Evolutionary conservation across 1,140 invertebrate species (phyloP), one percentile per base, ranked within the genome.

Genomic region (Drosophila arawakana): DNA sequence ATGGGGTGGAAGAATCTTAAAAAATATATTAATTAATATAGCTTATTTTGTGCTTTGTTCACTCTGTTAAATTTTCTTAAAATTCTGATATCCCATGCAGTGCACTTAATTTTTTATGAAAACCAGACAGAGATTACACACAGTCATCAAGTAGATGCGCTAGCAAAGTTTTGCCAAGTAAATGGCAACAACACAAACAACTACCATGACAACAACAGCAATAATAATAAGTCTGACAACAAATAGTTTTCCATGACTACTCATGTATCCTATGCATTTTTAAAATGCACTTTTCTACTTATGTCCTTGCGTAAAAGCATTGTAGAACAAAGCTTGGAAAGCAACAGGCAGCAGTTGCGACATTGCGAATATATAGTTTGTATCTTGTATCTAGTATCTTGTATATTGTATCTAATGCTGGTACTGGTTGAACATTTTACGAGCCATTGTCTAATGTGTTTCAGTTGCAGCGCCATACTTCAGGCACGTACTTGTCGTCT

Each of bases 281-380:
- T 86, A 86, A 86, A 86, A 86, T 83, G 84, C 83, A 88, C 83
- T 88, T 79, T 85, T 71, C 79, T 72, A 43, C 79, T 77, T 77
- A 68, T 77, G 73, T 73, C 81, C 78, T 77, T 83, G 66, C 73
- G 76, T 80, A 79, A 88, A 82, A 79, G 79, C 83, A 79, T 79
- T 66, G 81, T 2, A 72, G 67, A 86, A 80, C 82, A 85, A 60
- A 37, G 50, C 30, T 37, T n/a, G 10, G 25, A 50, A 21, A 35
- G 39, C 43, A 44, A 59, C 46, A 66, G 34, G 41, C 50, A 13
- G 30, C 25, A 58, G 52, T 66, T 50, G 55, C 46, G 63, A 58
- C 76, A 80, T 70, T 65, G 68, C 70, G 71, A 71, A 81, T 66
- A 70, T 67, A 66, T 30, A 30, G 25, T 30, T 30, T 30, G 25